Base-by-base conservation (phyloP, 2,888 invertebrate species). In the Thecocarcelia acutangulata region DNA sequence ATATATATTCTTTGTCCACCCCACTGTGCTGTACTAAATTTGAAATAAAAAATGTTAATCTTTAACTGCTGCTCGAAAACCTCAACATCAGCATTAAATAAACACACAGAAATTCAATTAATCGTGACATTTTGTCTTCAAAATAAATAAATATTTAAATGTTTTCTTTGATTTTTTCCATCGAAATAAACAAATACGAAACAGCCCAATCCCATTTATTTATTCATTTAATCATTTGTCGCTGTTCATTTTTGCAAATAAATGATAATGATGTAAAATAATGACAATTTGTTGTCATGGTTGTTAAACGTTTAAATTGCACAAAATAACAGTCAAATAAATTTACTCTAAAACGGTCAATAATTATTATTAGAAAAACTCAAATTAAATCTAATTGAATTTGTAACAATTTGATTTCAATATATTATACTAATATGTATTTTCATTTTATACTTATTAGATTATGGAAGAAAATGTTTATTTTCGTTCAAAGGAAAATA, bases 31-130 rank as follows among this genome's bases (percentile, higher is more conserved):
- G 13, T n/a, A 59, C 9, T 50, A 33, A 54, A 56, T 33, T 50
- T 37, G 17, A 37, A 56, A 66, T 48, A 48, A 28, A 50, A 58
- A 68, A 59, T 50, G 63, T 13, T 13, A 76, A 63, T 33, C 28
- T 37, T 19, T 40, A 42, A 44, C 63, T 44, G 13, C 44, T 68
- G 15, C 56, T 40, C 50, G 50, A 50, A 11, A 59, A 15, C 8
- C 59, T 12, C 42, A 72, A 13, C 40, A 52, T 12, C 24, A 40
- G n/a, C 50, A 66, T 61, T 61, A 52, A 70, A 66, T 61, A 52
- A 70, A 66, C 73, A 73, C 37, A 73, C 88, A 87, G 87, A 88
- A 87, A 88, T 88, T 88, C 87, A 86, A 88, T 83, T 86, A 80
- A 88, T 85, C 77, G 83, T 83, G 83, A 84, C 83, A 83, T 84